Conservation (phyloP, 2,113 vertebrate species). For the Lepus americanus region DNA sequence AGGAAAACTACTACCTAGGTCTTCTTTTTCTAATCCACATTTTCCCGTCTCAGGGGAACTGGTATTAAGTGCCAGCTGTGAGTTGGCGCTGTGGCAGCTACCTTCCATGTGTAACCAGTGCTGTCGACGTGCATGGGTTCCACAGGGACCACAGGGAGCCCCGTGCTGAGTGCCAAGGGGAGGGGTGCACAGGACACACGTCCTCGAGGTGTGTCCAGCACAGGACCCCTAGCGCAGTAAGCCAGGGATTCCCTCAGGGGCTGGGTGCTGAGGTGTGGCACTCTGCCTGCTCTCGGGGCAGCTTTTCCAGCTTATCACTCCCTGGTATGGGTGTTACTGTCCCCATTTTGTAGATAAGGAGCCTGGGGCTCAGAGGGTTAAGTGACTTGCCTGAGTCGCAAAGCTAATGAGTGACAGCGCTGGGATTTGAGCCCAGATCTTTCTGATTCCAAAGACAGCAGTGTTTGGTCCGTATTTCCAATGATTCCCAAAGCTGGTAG, state of each 20-base stretch:
- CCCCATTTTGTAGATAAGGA: neutral
- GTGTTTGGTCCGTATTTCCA: slow-evolving; percentile 22
- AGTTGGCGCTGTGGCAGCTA: neutral
- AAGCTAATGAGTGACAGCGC: slow-evolving; percentile 75
- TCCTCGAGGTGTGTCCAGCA: neutral
- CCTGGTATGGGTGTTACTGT: neutral
- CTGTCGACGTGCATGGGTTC: neutral
- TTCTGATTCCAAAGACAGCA: slow-evolving; percentile 56
- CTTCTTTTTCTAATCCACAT: neutral
- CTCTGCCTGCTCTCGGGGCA: accelerated
- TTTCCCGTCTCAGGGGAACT: neutral
- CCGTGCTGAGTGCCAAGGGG: neutral
- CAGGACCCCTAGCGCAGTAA: neutral
- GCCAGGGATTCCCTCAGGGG: neutral
- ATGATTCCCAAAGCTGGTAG: neutral
- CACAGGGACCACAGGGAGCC: neutral
- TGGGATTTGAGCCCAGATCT: slow-evolving; percentile 73
- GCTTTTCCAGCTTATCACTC: neutral
- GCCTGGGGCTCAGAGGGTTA: slow-evolving; percentile 21
- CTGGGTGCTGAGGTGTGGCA: neutral
- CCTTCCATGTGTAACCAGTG: neutral
- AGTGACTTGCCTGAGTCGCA: slow-evolving; percentile 37
- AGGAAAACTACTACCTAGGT: neutral
- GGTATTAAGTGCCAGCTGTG: neutral
- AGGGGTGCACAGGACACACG: neutral